A percentile compares a stretch with the other conserved stretches of the same genome.
phyloP scores from a whole-genome alignment of 2,888 invertebrate genomes.

The Drosophila vallismaia region DNA sequence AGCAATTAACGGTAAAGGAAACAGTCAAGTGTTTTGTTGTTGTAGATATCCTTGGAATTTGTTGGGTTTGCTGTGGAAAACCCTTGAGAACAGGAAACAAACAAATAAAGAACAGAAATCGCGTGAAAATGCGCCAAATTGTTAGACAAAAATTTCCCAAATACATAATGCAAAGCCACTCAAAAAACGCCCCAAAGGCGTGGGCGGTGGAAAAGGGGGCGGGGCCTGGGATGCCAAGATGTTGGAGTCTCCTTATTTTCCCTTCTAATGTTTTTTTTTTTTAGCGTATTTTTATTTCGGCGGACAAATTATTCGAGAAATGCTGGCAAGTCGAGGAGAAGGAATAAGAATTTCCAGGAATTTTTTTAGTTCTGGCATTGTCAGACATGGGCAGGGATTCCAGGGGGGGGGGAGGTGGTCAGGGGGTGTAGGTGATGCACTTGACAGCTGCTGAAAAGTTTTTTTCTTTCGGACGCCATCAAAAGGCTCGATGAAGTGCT shows the following conservation, averaged over 20 bases:
- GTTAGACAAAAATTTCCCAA: slow-evolving; percentile 67
- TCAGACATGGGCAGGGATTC: slow-evolving; percentile 39
- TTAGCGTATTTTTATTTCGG: slow-evolving; percentile 10
- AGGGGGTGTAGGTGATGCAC: slow-evolving; percentile 30
- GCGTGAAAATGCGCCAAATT: slow-evolving; percentile 78
- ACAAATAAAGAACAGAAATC: slow-evolving; percentile 58
- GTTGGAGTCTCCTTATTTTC: slow-evolving; percentile 3
- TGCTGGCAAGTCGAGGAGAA: slow-evolving; percentile 48
- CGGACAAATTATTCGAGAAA: slow-evolving; percentile 72
- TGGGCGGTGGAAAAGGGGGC: background rate
- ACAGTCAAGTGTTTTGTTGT: slow-evolving; percentile 62
- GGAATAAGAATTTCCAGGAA: slow-evolving; percentile 15
- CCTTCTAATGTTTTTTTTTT: slow-evolving; percentile 52
- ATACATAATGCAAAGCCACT: slow-evolving; percentile 68
- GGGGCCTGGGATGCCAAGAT: slow-evolving; percentile 26
- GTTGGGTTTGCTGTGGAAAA: background rate
- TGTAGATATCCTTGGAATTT: background rate
- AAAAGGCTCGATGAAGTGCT: slow-evolving; percentile 65
- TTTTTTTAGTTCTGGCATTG: slow-evolving; percentile 64
- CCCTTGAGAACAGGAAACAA: slow-evolving; percentile 29
- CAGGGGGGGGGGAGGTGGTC: background rate
- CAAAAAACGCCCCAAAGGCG: slow-evolving; percentile 4
- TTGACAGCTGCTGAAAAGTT: slow-evolving; percentile 65
- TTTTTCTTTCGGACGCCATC: slow-evolving; percentile 17
- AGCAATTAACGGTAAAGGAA: slow-evolving; percentile 63